Base-by-base conservation (phyloP, 2,888 invertebrate genomes). In the Agyllia agylla region DNA sequence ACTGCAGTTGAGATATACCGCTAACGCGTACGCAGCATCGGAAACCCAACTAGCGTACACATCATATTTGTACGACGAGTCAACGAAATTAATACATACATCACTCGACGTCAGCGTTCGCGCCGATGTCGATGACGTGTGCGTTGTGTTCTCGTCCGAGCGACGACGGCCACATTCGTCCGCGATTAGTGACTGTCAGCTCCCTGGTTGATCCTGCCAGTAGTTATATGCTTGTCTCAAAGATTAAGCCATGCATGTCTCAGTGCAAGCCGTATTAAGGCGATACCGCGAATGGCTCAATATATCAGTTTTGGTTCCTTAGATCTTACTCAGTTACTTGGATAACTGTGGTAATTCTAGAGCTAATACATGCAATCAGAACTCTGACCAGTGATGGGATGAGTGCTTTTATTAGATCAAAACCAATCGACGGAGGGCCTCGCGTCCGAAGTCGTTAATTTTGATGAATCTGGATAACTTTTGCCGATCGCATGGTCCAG, bases 181-280 rank as follows among this genome's bases (percentile, higher is more conserved):
- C 70, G 70, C 70, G 70, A 42, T 27, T 5, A 70, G 70, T 70
- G 70, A 70, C 70, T 30, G 70, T 70, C 70, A 70, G 70, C 70
- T 70, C 70, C 70, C 70, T 70, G 70, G 70, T 70, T 70, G 70
- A 70, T 70, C 70, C 70, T 70, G 70, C 70, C 70, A 70, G 70
- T 70, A 70, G 70, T 70, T 70, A 70, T 70, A 70, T 70, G 70
- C 70, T 70, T 70, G 70, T 70, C 70, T 70, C 70, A 70, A 70
- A 70, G 70, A 70, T 70, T 70, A 70, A 70, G 70, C 70, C 70
- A 70, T 70, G 70, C 70, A 70, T 70, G 70, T 70, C 70, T 70
- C 70, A 70, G 70, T 70, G 70, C 70, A 70, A 70, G 70, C 70
- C 70, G 70, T 70, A 70, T 70, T 70, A 70, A 70, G 70, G 70